Evolutionary conservation across 2,113 vertebrate species (phyloP), one percentile per base, ranked within the genome.

Genomic region (Pollachius pollachius): DNA sequence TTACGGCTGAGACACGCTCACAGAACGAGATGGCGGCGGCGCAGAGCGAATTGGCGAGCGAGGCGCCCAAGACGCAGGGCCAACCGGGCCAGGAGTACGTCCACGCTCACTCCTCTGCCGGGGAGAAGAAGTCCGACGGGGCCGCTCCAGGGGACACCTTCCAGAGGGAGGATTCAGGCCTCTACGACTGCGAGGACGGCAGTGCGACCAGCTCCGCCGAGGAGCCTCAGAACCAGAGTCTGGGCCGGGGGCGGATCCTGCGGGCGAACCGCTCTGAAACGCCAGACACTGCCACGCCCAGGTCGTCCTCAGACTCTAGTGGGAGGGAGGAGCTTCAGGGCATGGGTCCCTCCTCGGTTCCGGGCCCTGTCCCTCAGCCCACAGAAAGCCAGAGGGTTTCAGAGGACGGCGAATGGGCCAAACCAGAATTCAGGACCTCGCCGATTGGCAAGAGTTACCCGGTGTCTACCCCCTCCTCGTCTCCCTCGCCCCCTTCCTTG

Each of bases 371-470:
- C 19, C 79, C 74, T 75, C 88, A 88, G 19, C 52, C 87, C 0
- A 19, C 83, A 72, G 90, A 89, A 56, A 84, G 75, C 62, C 71
- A 89, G 0, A 83, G 81, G 4, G 72, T 64, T 65, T 74, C 62
- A 0, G 91, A 93, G 16, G 69, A 78, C 18, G 91, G 94, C 30
- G 91, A 93, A 5, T 82, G 90, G 71, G 72, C 91, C 69, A 94
- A 95, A 86, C 80, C 93, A 4, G 94, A 95, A 73, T 87, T 93
- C 56, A 92, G 96, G 15, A 93, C 94, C 0, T 95, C 97, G 54
- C 96, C 97, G 0, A 91, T 94, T 1, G 97, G 96, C 25, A 99
- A 98, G 90, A 97, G 97, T 78, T 95, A 95, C 71, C 95, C 96
- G 68, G 94, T 92, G 61, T 94, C 89, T 64, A 81, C 89, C 15